A percentile compares a stretch with the other conserved stretches of the same genome.
phyloP scores from a whole-genome alignment of 2,113 vertebrate genomes.

The Meriones unguiculatus region DNA sequence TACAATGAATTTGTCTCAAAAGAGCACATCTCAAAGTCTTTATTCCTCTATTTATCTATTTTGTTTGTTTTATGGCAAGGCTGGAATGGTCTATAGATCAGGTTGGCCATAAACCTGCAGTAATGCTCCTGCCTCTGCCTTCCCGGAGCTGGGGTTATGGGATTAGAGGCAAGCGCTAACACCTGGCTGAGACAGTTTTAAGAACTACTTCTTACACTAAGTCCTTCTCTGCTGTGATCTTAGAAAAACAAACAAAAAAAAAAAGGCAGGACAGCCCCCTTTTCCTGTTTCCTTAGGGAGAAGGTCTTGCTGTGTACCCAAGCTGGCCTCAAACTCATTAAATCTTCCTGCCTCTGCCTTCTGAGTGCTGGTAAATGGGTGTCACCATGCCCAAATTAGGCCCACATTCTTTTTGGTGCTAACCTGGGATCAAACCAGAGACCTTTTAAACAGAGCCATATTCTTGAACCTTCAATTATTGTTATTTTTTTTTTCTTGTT shows the following conservation, averaged over 20 bases:
- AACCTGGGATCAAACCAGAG: not conserved
- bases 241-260: not conserved
- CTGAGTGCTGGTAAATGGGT: not conserved
- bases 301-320: not conserved
- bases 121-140: too few species aligned
- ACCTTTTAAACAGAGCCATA: not conserved
- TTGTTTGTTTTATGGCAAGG: not conserved
- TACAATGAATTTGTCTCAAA: conserved; percentile 15
- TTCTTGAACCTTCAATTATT: not conserved
- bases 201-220: conserved; percentile 21
- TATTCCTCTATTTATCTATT: not conserved
- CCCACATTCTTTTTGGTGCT: not conserved
- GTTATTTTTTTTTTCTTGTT: not conserved
- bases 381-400: not conserved
- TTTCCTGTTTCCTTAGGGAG: not conserved
- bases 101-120: too few species aligned
- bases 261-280: not conserved
- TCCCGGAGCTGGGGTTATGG: too few species aligned
- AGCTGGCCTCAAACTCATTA: not conserved
- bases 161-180: too few species aligned
- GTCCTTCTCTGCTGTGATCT: not conserved
- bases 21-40: not conserved
- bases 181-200: not conserved
- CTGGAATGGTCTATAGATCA: too few species aligned
- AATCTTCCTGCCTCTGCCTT: not conserved